Percentiles rank a stretch among this genome's conserved stretches.
Evolutionary conservation across 23 tunicate genomes (phyloP).

Genomic region (Corella eumyota): DNA sequence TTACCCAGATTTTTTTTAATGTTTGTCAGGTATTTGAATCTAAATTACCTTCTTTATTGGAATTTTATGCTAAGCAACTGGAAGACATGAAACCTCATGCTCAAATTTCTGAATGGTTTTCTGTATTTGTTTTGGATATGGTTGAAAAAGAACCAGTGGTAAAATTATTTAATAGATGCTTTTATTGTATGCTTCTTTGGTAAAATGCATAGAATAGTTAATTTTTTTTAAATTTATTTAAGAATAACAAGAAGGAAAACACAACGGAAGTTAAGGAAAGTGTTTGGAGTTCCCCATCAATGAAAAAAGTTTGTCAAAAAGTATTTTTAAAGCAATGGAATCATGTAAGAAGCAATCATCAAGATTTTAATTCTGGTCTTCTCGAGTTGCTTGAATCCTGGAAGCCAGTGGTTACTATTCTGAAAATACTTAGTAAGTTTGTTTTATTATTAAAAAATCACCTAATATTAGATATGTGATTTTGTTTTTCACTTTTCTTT

Average conservation of each 20-base stretch:
- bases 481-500: no score
- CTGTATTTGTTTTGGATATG: background rate
- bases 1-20: background rate
- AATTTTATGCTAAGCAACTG: background rate
- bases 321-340: conserved; percentile 3
- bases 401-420: background rate
- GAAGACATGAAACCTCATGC: background rate
- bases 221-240: background rate
- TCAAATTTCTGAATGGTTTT: background rate
- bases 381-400: background rate
- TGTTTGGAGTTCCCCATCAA: background rate
- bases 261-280: background rate
- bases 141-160: conserved; percentile 3
- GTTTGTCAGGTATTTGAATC: background rate
- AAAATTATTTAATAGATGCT: background rate
- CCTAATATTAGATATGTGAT: no score
- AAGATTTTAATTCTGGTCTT: background rate
- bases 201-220: background rate
- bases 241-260: background rate
- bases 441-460: no score
- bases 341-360: background rate
- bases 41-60: background rate
- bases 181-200: no score
- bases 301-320: background rate
- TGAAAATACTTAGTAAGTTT: conserved; percentile 1